Percentiles rank a stretch among this genome's conserved stretches.
These are phyloP conservation scores for Pterostichus niger DNA, from an alignment of 2,888 invertebrate genomes.

Conservation along the genomic window DNA sequence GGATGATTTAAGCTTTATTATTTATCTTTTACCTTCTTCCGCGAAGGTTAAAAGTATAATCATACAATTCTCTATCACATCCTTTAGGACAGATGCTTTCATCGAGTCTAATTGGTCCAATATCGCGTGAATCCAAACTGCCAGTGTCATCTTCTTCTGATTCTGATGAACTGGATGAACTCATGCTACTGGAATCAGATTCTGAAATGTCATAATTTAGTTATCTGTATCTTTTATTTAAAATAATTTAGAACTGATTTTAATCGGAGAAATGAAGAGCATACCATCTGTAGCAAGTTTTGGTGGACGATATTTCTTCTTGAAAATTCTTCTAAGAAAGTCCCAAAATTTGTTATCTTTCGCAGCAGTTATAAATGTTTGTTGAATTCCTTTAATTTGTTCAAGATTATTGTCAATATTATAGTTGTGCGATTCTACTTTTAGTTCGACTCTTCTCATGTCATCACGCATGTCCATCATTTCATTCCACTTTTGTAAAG, in stretches of 20 bases:
- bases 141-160: constrained; percentile 79
- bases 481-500: constrained; percentile 70
- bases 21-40: constrained; percentile 77
- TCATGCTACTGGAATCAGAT: constrained; percentile 69
- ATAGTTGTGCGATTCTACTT: constrained; percentile 78
- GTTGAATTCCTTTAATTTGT: constrained; percentile 78
- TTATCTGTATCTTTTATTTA: constrained; percentile 63
- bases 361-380: constrained; percentile 80
- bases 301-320: constrained; percentile 88
- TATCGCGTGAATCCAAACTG: constrained; percentile 83
- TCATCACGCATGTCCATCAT: constrained; percentile 79
- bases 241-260: not conserved
- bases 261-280: no score
- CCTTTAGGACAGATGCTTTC: constrained; percentile 86
- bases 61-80: constrained; percentile 84
- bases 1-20: no score
- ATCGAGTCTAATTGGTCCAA: constrained; percentile 84
- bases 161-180: constrained; percentile 74
- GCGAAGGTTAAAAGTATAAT: constrained; percentile 83
- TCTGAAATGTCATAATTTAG: constrained; percentile 68
- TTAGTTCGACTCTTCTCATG: constrained; percentile 78
- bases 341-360: constrained; percentile 88
- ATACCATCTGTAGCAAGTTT: constrained; percentile 80
- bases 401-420: constrained; percentile 77
- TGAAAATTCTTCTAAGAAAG: constrained; percentile 89